Evolutionary conservation across 2,888 invertebrate genomes (phyloP).

Genomic region (Atrina japonica): DNA sequence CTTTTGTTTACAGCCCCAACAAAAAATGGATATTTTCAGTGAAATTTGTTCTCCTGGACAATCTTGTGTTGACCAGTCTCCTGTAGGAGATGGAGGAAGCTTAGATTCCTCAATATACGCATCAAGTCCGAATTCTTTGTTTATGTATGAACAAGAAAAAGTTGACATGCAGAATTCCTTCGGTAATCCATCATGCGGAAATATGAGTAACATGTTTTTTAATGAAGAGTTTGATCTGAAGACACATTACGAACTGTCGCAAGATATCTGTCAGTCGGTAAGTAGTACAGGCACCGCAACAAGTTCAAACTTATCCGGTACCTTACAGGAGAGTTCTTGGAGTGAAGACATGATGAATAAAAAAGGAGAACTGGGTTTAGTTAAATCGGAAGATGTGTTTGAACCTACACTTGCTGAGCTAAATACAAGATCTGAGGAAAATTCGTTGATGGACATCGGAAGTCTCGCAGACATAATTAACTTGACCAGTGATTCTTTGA

Average conservation of each 20-base stretch:
- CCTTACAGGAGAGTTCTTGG: slow-evolving; percentile 14
- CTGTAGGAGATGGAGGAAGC: slow-evolving; percentile 44
- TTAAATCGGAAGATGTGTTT: slow-evolving; percentile 12
- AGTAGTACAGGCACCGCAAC: neutral
- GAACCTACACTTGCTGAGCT: slow-evolving; percentile 68
- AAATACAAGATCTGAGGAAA: slow-evolving; percentile 52
- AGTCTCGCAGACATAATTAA: slow-evolving; percentile 18
- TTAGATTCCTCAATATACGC: slow-evolving; percentile 62
- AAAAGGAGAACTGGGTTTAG: slow-evolving; percentile 7
- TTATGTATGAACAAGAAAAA: slow-evolving; percentile 75
- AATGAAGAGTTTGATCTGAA: slow-evolving; percentile 65
- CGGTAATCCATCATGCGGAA: slow-evolving; percentile 39
- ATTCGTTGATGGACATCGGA: slow-evolving; percentile 30
- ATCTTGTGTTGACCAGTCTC: slow-evolving; percentile 53
- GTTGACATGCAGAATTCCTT: slow-evolving; percentile 66
- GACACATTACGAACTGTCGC: slow-evolving; percentile 60
- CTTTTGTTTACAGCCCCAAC: slow-evolving; percentile 15
- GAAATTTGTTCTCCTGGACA: slow-evolving; percentile 43
- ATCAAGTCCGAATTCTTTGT: slow-evolving; percentile 72
- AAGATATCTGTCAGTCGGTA: slow-evolving; percentile 43
- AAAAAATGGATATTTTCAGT: slow-evolving; percentile 47
- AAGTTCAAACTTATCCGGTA: neutral
- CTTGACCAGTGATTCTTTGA: too few species aligned
- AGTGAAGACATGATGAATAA: neutral
- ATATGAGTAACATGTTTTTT: slow-evolving; percentile 18